Conservation (phyloP, 2,113 vertebrate genomes). For the Charadrius vociferus region DNA sequence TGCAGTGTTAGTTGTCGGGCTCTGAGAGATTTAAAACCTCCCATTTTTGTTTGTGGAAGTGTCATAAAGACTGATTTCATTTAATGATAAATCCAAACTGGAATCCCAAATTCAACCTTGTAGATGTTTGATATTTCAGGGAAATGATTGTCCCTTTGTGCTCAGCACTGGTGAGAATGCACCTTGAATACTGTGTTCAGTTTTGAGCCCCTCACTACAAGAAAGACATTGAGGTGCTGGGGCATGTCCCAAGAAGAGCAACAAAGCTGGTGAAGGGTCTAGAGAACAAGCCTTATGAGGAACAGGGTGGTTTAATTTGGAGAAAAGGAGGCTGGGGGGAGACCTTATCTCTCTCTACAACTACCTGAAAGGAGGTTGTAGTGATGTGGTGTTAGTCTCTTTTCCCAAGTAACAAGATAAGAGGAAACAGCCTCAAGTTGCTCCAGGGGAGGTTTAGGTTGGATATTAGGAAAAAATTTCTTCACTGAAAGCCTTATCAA, state of each 20-base stretch:
- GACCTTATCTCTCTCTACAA: neutral
- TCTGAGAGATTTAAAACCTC: neutral
- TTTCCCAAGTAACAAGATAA: neutral
- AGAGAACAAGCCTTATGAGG: neutral
- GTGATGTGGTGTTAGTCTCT: neutral
- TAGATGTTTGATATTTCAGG: neutral
- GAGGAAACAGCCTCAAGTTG: neutral
- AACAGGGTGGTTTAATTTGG: neutral
- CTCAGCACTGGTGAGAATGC: neutral
- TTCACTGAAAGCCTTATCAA: neutral
- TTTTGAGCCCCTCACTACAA: neutral
- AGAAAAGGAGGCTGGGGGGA: neutral
- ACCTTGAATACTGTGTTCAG: neutral
- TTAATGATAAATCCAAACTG: neutral
- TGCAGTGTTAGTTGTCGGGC: neutral
- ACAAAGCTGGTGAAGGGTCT: neutral
- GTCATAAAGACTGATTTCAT: neutral
- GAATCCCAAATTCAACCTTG: neutral
- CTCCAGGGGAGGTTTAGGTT: neutral
- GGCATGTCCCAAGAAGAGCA: accelerated
- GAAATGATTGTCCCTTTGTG: neutral
- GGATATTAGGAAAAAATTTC: neutral
- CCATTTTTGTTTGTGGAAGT: neutral
- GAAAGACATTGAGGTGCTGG: neutral
- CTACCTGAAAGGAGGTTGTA: neutral